Base-by-base conservation (phyloP, 2,113 vertebrate species). In the Echinops telfairi region DNA sequence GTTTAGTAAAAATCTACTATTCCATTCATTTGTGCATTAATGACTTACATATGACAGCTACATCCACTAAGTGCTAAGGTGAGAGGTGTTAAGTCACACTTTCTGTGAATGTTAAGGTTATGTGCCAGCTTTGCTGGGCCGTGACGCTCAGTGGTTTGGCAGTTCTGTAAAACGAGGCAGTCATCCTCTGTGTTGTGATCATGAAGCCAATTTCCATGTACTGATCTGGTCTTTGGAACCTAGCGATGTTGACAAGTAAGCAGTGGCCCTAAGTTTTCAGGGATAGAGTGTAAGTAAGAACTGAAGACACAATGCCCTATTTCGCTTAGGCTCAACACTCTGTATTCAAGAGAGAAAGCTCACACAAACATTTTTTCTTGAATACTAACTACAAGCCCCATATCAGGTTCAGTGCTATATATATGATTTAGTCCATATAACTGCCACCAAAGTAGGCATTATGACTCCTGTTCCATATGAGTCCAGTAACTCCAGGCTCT, bases 401-500 rank as follows among this genome's bases (percentile, higher is more conserved):
- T 1, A 22, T 27, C 57, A 33, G 47, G 31, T 62, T 14, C 15
- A 89, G 47, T 22, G 43, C 53, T 77, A 60, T n/a, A 14, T 2
- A 9, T 11, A 83, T 20, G 79, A 81, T 19, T 38, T 36, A 25
- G 36, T 3, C 19, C 92, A 9, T 0, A 23, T 8, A 68, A 40
- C 86, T 40, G 31, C 71, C 66, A 58, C 36, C 0, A 31, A 40
- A 36, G 76, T 1, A 38, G 82, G 62, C 43, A 7, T 58, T 2
- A 40, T 43, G 7, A 75, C 9, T 75, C 85, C 66, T 70, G 6
- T 1, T 25, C 33, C 57, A 36, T 40, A 2, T 5, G 92, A 93
- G 43, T 82, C 47, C 81, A 79, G 89, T 79, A 66, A 76, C 40
- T 76, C 64, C 60, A 19, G 91, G 70, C 71, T 86, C 64, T 5